Evolutionary conservation across 2,888 invertebrate species (phyloP), one percentile per base, ranked within the genome.

Genomic region (Parnassius apollo): DNA sequence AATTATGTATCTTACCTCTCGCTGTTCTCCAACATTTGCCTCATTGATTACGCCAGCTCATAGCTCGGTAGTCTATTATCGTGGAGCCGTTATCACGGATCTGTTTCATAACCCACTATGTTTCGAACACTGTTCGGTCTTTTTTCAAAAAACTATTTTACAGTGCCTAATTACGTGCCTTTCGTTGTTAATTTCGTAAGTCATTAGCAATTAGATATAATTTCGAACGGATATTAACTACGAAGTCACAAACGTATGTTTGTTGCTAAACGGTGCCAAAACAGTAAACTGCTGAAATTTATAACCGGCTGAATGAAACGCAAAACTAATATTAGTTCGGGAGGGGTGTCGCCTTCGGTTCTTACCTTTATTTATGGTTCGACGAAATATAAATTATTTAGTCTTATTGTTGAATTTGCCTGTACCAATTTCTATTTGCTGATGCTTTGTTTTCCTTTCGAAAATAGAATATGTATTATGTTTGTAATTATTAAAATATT

Each of bases 321-420:
- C 69, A 77, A 76, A 82, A 81, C 82, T 83, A 82, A 84, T 83
- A 83, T 83, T 83, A 83, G 80, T 81, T 81, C 66, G 76, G 71
- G 71, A 74, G 75, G 75, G 76, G 70, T 76, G 73, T 72, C 73
- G 68, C 65, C 68, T 70, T 66, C 68, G 66, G 69, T 70, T 69
- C 69, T 61, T 62, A 57, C 66, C 65, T 68, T 70, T 68, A 71
- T 73, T 71, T 71, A 71, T 66, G 71, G 66, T 69, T 69, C 69
- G 46, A 22, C 54, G 57, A 55, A 59, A 64, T 65, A 56, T 59
- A 59, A 50, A 62, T 58, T 62, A 59, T 59, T 55, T 55, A 50
- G 49, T 55, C 50, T 62, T 58, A 58, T 54, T 50, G 48, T 56
- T 49, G 59, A 56, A 50, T 65, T 59, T 62, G 42, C 50, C 50